These are phyloP conservation scores for Charadrius vociferus DNA, from an alignment of 2,113 vertebrate species.

Conservation along the genomic window DNA sequence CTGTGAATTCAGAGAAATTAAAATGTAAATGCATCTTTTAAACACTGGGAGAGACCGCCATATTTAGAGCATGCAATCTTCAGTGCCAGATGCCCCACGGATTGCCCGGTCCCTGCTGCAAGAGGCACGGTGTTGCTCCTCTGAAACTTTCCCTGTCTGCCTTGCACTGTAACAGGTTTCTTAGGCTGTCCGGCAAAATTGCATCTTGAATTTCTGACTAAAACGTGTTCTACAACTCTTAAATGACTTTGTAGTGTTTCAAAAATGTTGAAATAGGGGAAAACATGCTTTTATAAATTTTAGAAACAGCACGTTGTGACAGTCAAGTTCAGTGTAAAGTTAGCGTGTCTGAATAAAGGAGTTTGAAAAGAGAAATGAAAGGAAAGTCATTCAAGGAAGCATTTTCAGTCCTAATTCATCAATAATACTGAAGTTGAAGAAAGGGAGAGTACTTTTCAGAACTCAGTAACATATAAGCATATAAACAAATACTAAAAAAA, in stretches of 20 bases:
- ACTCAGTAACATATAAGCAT: neutral
- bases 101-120: neutral
- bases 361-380: neutral
- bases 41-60: neutral
- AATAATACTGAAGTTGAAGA: neutral
- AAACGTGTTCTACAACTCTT: neutral
- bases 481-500: neutral
- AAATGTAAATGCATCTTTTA: neutral
- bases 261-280: neutral
- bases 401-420: neutral
- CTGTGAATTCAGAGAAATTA: too few species aligned
- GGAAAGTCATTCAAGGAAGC: neutral
- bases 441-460: neutral
- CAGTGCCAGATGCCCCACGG: neutral
- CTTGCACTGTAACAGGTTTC: neutral
- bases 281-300: neutral
- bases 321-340: neutral
- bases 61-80: neutral
- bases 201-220: neutral
- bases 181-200: neutral
- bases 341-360: neutral
- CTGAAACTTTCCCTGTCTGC: neutral
- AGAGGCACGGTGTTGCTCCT: neutral
- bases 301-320: accelerated
- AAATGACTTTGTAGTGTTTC: neutral